phyloP scores from a whole-genome alignment of 2,888 invertebrate genomes.

The Diogma glabrata region DNA sequence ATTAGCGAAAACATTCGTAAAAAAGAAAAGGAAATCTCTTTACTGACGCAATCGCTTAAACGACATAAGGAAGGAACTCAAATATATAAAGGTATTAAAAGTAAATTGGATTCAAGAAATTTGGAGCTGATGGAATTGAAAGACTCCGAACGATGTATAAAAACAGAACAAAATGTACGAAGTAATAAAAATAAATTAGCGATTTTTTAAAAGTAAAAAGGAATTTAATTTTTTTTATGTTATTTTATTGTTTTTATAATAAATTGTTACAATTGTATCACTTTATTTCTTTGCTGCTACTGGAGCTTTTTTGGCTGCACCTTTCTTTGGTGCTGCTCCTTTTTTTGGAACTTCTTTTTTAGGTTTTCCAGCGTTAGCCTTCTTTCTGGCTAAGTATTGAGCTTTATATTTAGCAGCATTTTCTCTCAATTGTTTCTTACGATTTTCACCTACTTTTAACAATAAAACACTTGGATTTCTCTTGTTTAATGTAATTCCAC shows the following conservation, averaged over 20 bases:
- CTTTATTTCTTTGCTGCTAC: slow-evolving; percentile 24
- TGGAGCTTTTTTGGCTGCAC: slow-evolving; percentile 23
- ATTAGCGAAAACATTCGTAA: slow-evolving; percentile 58
- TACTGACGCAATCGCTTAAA: slow-evolving; percentile 50
- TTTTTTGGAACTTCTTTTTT: slow-evolving; percentile 22
- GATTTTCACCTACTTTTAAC: slow-evolving; percentile 30
- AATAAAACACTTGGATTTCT: slow-evolving; percentile 33
- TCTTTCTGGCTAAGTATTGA: slow-evolving; percentile 11
- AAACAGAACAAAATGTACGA: slow-evolving; percentile 56
- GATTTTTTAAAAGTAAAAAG: slow-evolving; percentile 50
- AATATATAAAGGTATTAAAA: slow-evolving; percentile 47
- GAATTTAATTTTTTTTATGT: slow-evolving; percentile 29
- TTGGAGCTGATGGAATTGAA: slow-evolving; percentile 48
- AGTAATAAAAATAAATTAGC: slow-evolving; percentile 64
- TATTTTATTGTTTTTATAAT: slow-evolving; percentile 5
- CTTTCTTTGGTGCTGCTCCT: slow-evolving; percentile 24
- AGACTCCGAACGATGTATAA: slow-evolving; percentile 49
- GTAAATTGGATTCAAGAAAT: slow-evolving; percentile 48
- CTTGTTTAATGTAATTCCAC: slow-evolving; percentile 47
- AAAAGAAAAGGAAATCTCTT: slow-evolving; percentile 52
- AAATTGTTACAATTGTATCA: slow-evolving; percentile 3
- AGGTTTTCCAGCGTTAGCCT: slow-evolving; percentile 13
- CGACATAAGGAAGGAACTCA: slow-evolving; percentile 49
- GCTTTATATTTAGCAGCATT: slow-evolving; percentile 24
- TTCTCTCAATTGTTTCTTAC: slow-evolving; percentile 28